These are phyloP conservation scores for Cydia fagiglandana DNA, from an alignment of 1,140 invertebrate species.

Conservation along the genomic window DNA sequence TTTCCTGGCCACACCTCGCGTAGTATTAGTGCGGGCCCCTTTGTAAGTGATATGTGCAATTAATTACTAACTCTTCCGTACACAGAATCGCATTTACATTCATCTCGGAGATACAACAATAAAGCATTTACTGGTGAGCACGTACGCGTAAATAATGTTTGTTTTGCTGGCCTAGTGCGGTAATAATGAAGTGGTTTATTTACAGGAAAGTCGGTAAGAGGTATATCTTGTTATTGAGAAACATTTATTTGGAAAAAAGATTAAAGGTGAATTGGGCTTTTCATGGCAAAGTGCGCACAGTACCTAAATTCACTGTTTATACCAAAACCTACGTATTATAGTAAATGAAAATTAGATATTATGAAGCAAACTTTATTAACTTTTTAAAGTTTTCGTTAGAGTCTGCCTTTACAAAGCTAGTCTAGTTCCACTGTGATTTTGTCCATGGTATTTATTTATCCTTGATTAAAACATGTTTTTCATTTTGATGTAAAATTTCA, in stretches of 20 bases:
- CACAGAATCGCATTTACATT: constrained; percentile 18
- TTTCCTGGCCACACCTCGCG: neutral
- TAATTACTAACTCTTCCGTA: constrained; percentile 29
- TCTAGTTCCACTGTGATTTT: too few relatives aligned
- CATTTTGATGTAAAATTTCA: too few relatives aligned
- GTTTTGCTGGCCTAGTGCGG: constrained; percentile 11
- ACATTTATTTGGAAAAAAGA: neutral
- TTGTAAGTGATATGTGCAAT: constrained; percentile 25
- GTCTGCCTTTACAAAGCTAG: too few relatives aligned
- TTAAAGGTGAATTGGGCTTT: neutral
- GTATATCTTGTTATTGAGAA: neutral
- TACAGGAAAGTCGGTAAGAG: neutral
- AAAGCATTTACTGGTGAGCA: constrained; percentile 8
- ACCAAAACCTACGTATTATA: too few relatives aligned
- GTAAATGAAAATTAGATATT: too few relatives aligned
- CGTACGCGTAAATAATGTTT: constrained; percentile 3
- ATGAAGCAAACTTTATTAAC: too few relatives aligned
- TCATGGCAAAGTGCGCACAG: too few relatives aligned
- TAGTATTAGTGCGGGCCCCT: neutral
- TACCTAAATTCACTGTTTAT: too few relatives aligned
- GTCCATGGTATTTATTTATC: too few relatives aligned
- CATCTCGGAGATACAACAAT: constrained; percentile 20
- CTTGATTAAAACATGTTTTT: too few relatives aligned
- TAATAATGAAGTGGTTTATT: constrained; percentile 12
- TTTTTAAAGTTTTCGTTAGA: too few relatives aligned